Base-by-base conservation (phyloP, 92 coral and sea anemone species). In the Plumapathes pennacea region DNA sequence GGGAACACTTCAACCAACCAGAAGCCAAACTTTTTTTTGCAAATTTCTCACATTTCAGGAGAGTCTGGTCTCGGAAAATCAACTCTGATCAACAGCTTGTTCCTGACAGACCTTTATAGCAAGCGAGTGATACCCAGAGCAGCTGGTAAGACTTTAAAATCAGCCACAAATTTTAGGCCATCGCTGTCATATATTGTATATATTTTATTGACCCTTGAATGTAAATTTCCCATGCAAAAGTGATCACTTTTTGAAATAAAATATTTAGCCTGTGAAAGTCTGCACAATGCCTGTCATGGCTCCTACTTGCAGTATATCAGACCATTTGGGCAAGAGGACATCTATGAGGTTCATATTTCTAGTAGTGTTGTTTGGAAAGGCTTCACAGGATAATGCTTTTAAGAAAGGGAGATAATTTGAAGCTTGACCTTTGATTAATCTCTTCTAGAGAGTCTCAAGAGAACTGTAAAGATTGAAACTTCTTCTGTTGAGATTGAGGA, bases 401-500 rank as follows among this genome's bases (percentile, higher is more conserved):
- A n/a, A 36, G 40, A 36, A n/a, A 36, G 8, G n/a, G n/a, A n/a
- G n/a, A n/a, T n/a, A n/a, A n/a, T n/a, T n/a, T n/a, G n/a, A n/a
- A n/a, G 5, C 46, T 37, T 37, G 45, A 25, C 48, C n/a, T n/a
- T n/a, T n/a, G n/a, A n/a, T n/a, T n/a, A n/a, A n/a, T n/a, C n/a
- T n/a, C n/a, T 40, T 58, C 12, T 45, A 92, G 98, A 92, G 54
- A 73, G 85, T 32, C 49, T 92, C 42, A 55, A 76, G 54, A 80
- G 82, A 48, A 92, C 98, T 11, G 98, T 92, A 2, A 82, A 76
- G 59, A 92, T 92, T 23, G 98, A 92, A 64, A 89, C 98, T 39
- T 88, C 96, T 37, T 85, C 96, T n/a, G 99, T 94, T 23, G 98
- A 92, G 69, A 94, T 94, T 46, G 99, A 94, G 61, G 99, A 94